Percentiles rank a stretch among this genome's conserved stretches.
phyloP scores from a whole-genome alignment of 2,888 invertebrate species.

The Drosophila bunnanda region DNA sequence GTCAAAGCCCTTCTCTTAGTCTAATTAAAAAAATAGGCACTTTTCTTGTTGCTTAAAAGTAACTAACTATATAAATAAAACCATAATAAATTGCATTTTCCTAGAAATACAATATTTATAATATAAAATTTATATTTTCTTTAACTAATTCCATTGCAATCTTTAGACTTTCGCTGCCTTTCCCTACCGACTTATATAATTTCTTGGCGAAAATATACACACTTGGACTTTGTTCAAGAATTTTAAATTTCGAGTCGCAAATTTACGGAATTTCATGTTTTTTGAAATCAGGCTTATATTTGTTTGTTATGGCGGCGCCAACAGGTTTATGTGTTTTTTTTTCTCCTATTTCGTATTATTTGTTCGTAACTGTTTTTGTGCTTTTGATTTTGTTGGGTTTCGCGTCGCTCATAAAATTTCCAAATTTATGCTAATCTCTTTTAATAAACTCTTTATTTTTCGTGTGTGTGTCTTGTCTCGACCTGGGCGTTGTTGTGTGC shows the following conservation, averaged over 20 bases:
- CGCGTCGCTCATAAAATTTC: slow-evolving; percentile 43
- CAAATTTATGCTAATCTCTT: slow-evolving; percentile 47
- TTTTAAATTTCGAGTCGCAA: slow-evolving; percentile 34
- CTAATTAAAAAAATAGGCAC: neutral
- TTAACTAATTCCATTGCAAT: slow-evolving; percentile 2
- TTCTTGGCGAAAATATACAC: slow-evolving; percentile 4
- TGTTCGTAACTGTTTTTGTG: slow-evolving; percentile 20
- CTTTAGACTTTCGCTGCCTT: slow-evolving; percentile 17
- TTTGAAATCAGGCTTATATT: slow-evolving; percentile 35
- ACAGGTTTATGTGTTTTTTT: slow-evolving; percentile 34
- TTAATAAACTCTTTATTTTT: slow-evolving; percentile 45
- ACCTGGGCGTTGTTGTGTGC: slow-evolving; percentile 32
- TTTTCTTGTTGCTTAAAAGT: neutral
- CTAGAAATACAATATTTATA: too few species aligned
- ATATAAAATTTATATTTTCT: neutral
- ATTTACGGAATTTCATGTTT: slow-evolving; percentile 37
- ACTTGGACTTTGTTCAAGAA: slow-evolving; percentile 51
- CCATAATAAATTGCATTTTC: too few species aligned
- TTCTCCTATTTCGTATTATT: slow-evolving; percentile 3
- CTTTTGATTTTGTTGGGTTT: slow-evolving; percentile 18
- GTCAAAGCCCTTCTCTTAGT: neutral
- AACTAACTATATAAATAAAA: neutral
- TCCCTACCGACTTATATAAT: slow-evolving; percentile 17
- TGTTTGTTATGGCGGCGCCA: slow-evolving; percentile 48
- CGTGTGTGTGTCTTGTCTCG: slow-evolving; percentile 16